Base-by-base conservation (phyloP, 2,797 vertebrate genomes). In the Phalloptychus januarius region DNA sequence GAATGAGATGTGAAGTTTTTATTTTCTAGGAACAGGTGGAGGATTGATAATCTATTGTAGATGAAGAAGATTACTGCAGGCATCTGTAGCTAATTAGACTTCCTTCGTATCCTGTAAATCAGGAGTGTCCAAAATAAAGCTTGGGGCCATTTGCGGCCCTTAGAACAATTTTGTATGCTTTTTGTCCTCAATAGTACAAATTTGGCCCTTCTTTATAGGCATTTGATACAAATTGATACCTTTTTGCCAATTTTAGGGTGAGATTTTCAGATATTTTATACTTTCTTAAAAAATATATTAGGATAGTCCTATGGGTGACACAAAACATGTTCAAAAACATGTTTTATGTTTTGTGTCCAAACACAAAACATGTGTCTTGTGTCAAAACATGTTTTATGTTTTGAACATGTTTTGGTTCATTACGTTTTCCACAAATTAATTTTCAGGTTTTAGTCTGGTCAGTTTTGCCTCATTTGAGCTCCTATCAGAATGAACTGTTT, bases 1-100 rank as follows among this genome's bases (percentile, higher is more conserved):
- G 82, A 77, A 42, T 70, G 87, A 89, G 84, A 23, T 45, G 79
- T 40, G 46, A 10, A 69, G 80, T 70, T 71, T 28, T 63, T 40
- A 77, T 87, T 87, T 72, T 84, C 78, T 12, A 2, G 25, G 44
- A 75, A 67, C 1, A 18, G 71, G 28, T 28, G 74, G 79, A 72
- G 71, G 76, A 79, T 36, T 48, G 52, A 44, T 40, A 74, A 52
- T 38, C 61, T 42, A 28, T 71, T 25, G 42, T 72, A 44, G 48
- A 40, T 65, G 42, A 77, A 36, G 50, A n/a, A 56, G 50, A 74
- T 77, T 4, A 61, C 52, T 25, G 45, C 63, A 45, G 72, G 69
- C 28, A 73, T 72, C 11, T 74, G 74, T 42, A 5, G 4, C 2
- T 58, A 15, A 71, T 78, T 69, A 75, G 40, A 74, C 48, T 65